phyloP scores from a whole-genome alignment of 2,888 invertebrate species.

The Cremastinae sp. region DNA sequence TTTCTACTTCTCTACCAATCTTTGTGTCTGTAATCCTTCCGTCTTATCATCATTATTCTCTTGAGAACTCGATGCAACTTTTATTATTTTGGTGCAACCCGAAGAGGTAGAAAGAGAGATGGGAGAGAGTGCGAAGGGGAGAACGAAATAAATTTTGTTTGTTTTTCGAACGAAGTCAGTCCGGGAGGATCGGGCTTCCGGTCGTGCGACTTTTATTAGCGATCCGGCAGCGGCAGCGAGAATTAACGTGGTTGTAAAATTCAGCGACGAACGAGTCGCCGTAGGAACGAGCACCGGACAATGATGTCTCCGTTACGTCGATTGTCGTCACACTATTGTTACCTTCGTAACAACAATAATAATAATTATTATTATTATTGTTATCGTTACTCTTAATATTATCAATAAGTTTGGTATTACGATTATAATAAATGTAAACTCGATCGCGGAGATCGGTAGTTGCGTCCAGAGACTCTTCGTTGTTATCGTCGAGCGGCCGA shows the following conservation, averaged over 20 bases:
- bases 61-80: neutral
- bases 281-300: constrained; percentile 59
- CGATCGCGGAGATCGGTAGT: neutral
- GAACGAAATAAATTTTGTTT: neutral
- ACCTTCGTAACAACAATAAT: constrained; percentile 6
- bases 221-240: constrained; percentile 52
- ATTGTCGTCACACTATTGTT: constrained; percentile 55
- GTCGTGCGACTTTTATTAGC: constrained; percentile 31
- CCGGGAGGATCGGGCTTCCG: constrained; percentile 21
- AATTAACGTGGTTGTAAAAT: constrained; percentile 53
- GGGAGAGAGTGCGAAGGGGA: neutral
- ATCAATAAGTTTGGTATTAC: constrained; percentile 13
- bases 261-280: constrained; percentile 53
- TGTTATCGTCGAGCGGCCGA: constrained; percentile 35
- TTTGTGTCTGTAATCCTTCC: too few relatives aligned
- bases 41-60: too few relatives aligned
- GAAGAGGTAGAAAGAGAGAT: neutral
- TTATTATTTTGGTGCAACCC: neutral
- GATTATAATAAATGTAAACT: constrained; percentile 10
- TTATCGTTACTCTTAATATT: constrained; percentile 19
- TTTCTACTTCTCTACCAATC: too few relatives aligned
- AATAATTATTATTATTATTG: constrained; percentile 21
- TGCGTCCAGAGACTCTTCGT: constrained; percentile 45
- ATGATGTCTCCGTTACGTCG: constrained; percentile 58
- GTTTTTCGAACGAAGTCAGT: constrained; percentile 33